Evolutionary conservation across 2,113 vertebrate species (phyloP).

Genomic region (Platysteira castanea): DNA sequence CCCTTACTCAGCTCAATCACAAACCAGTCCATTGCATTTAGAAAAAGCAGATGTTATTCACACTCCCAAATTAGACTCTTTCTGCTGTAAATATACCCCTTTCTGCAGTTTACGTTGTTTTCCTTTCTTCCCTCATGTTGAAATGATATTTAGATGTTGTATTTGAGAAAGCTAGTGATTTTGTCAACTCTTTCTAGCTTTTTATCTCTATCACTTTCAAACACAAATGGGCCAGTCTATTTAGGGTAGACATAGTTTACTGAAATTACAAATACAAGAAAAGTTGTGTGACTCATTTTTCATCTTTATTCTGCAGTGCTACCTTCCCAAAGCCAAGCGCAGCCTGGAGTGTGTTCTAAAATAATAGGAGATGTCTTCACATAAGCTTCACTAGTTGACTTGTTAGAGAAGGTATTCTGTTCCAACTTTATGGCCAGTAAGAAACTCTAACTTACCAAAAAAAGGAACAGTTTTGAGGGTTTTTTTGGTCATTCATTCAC

Average conservation of each 20-base stretch:
- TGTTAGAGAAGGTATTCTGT: background rate
- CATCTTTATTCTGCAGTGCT: background rate
- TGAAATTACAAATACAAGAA: background rate
- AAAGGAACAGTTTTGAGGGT: rapidly evolving
- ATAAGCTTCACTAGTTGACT: background rate
- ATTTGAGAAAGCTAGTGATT: background rate
- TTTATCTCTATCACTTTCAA: background rate
- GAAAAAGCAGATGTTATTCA: background rate
- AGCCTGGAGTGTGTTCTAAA: background rate
- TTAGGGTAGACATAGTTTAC: background rate
- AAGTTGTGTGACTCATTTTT: rapidly evolving
- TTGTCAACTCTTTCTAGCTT: background rate
- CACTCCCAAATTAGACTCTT: background rate
- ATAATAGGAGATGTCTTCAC: background rate
- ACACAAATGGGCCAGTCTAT: background rate
- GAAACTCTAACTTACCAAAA: background rate
- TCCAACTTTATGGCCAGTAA: background rate
- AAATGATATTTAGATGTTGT: background rate
- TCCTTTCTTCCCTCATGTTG: background rate
- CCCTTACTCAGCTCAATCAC: background rate
- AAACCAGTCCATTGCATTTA: background rate
- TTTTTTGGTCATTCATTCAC: background rate
- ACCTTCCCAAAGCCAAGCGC: background rate
- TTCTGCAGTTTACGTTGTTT: background rate
- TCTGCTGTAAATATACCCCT: background rate